Conservation (phyloP, 1,140 invertebrate genomes). For the Zaprionus davidi region DNA sequence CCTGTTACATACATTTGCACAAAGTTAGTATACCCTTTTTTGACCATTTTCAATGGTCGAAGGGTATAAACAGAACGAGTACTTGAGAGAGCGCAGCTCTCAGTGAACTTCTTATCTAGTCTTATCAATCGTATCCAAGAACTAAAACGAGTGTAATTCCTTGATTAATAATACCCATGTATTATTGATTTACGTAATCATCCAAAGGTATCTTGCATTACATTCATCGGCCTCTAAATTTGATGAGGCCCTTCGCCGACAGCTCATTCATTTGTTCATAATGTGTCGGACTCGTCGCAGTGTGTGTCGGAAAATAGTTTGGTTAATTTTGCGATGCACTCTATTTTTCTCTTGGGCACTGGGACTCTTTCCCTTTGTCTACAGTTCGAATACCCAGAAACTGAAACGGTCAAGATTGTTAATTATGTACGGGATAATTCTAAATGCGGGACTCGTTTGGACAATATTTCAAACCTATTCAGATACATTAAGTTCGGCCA, state of each 20-base stretch:
- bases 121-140: too few relatives aligned
- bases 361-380: constrained; percentile 54
- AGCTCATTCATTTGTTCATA: background rate
- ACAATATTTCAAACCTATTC: constrained; percentile 1
- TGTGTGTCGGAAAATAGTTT: constrained; percentile 27
- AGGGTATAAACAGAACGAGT: background rate
- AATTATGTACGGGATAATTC: constrained; percentile 45
- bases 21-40: too few relatives aligned
- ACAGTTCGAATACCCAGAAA: constrained; percentile 17
- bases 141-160: background rate
- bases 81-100: too few relatives aligned
- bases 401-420: constrained; percentile 50
- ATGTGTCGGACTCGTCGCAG: constrained; percentile 39
- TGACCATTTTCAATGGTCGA: too few relatives aligned
- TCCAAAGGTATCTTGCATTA: background rate
- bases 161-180: background rate
- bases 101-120: too few relatives aligned
- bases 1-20: too few relatives aligned
- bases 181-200: constrained; percentile 13
- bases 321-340: constrained; percentile 25
- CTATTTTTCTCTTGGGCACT: constrained; percentile 49
- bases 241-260: background rate
- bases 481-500: constrained; percentile 7
- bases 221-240: background rate
- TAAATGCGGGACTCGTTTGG: constrained; percentile 22